Base-by-base conservation (phyloP, 2,888 invertebrate species). In the Thereva unica region DNA sequence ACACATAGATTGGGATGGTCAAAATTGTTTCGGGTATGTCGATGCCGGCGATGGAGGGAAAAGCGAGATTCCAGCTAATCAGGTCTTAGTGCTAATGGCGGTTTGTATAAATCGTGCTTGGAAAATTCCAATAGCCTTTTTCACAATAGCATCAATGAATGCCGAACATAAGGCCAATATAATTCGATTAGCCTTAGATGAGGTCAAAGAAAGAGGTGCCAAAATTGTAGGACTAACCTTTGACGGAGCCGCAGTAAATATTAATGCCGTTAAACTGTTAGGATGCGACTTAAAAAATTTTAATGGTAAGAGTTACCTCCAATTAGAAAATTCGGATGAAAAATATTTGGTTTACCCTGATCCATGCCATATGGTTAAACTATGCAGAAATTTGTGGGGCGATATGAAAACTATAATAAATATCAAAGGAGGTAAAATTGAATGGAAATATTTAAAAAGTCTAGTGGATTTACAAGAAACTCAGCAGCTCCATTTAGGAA, bases 401-500 rank as follows among this genome's bases (percentile, higher is more conserved):
- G 56, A 42, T 8, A 4, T 42, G 3, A 42, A 41, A 56, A 9
- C 34, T 8, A 23, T 56, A 5, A 10, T 42, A 9, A 12, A 42
- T 5, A 23, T 23, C 7, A 4, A 37, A 35, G 35, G 37, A 1
- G 35, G 34, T 3, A 8, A 6, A 6, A 52, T 67, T 1, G n/a
- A 67, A 5, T 67, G 44, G 10, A 9, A 50, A 2, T 67, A 59
- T 9, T 7, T 67, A 37, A 3, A 12, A 4, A 0, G 1, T 4
- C 37, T 67, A 8, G 44, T 44, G 4, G 1, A 67, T 2, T 37
- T 67, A 2, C 67, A 63, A 54, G 55, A 67, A 44, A 37, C 8
- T 41, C 55, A 67, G 54, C 8, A 44, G 5, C n/a, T 67, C 4
- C 67, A 67, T 45, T 53, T 67, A 44, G 61, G 54, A 34, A 61